Evolutionary conservation across 1,140 invertebrate species (phyloP).

Genomic region (Pogonognathellus flavescens): DNA sequence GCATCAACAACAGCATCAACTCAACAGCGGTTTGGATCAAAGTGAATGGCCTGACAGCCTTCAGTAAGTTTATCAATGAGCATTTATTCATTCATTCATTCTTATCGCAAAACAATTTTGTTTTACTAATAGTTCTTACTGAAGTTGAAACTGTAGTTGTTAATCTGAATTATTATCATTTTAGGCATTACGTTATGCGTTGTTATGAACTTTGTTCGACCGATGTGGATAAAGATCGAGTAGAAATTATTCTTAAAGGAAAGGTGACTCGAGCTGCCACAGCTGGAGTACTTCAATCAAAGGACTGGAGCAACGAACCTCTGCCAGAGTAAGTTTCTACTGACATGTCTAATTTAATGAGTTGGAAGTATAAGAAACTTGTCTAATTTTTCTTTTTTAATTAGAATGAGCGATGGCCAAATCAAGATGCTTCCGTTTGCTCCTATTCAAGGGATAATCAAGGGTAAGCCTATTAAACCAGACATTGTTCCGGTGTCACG

Average conservation of each 20-base stretch:
- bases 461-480: constrained; percentile 63
- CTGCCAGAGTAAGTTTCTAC: constrained; percentile 75
- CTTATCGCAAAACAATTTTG: neutral
- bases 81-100: neutral
- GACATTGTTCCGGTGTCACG: constrained; percentile 69
- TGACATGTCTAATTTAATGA: no score
- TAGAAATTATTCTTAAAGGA: constrained; percentile 92
- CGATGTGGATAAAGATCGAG: constrained; percentile 89
- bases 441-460: constrained; percentile 63
- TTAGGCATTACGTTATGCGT: constrained; percentile 84
- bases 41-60: constrained; percentile 57
- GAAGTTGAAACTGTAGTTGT: no score
- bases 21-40: neutral
- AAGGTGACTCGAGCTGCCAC: constrained; percentile 91
- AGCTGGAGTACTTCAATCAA: constrained; percentile 85
- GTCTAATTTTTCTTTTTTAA: no score
- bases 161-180: no score
- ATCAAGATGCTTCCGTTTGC: constrained; percentile 63
- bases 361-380: no score
- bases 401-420: constrained; percentile 54
- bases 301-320: constrained; percentile 93
- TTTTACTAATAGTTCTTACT: no score
- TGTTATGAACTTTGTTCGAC: constrained; percentile 92
- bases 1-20: constrained; percentile 33
- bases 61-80: constrained; percentile 36